Evolutionary conservation across 2,113 vertebrate genomes (phyloP), one percentile per base, ranked within the genome.

Genomic region (Sakesphorus luctuosus): DNA sequence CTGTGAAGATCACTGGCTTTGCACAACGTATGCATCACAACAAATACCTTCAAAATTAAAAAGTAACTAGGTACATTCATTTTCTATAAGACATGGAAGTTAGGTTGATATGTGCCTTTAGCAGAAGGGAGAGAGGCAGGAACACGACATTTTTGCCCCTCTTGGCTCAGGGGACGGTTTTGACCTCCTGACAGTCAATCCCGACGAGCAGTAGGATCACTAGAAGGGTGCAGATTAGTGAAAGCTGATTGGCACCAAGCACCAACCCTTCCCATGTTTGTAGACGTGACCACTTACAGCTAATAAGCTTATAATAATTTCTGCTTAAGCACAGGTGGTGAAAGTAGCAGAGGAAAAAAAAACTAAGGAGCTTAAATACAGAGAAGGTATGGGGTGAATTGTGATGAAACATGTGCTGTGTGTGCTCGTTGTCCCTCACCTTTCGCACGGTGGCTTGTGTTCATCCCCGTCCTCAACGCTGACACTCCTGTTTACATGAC

Each of bases 221-320:
- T 69, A 44, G 68, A 76, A 75, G 78, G 44, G 75, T 93, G 68
- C 92, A 91, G 92, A 85, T 94, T 87, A 96, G 81, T 52, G 52
- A 87, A 96, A 93, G 88, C 93, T 95, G 84, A 76, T 93, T 93
- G 95, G 62, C 80, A 80, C 55, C 85, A 43, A 90, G 91, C 50
- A 88, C 73, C 61, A 92, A 29, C 84, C 83, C 83, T 92, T 83
- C 80, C 93, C 83, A 56, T 93, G 85, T 94, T 95, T 96, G 93
- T 65, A 87, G 95, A 96, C 12, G 40, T 97, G 89, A 96, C 81
- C 81, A 76, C 94, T 94, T 96, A 91, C 4, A 87, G 61, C 85
- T 96, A 94, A 96, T 91, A 94, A 94, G 95, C 80, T 96, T 95
- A 91, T 87, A 84, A 95, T 92, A 79, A 94, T 92, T 96, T 97